Evolutionary conservation across 2,113 vertebrate species (phyloP).

Genomic region (Syrrhaptes paradoxus): DNA sequence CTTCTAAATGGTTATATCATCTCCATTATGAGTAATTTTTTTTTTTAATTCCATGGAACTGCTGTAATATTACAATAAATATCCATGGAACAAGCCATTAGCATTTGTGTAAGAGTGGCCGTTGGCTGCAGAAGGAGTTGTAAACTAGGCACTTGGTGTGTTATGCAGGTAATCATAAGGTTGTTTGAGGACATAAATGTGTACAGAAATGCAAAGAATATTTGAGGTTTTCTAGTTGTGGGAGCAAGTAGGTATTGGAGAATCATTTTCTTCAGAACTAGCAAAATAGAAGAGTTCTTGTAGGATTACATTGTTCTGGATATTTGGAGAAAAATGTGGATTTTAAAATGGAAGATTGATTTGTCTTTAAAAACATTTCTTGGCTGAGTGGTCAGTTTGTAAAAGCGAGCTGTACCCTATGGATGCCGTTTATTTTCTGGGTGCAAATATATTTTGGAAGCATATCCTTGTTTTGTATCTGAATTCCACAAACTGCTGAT

Average conservation of each 20-base stretch:
- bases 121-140: not conserved
- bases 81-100: not conserved
- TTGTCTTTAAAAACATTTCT: not conserved
- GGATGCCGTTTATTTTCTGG: accelerated
- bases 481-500: not conserved
- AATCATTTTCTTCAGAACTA: not conserved
- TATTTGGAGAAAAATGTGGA: not conserved
- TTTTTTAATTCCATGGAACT: not conserved
- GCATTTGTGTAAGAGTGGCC: not conserved
- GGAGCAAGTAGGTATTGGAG: not conserved
- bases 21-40: not conserved
- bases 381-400: not conserved
- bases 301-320: accelerated
- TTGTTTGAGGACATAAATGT: not conserved
- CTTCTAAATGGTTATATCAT: not conserved
- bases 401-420: accelerated
- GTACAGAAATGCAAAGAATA: not conserved
- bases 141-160: not conserved
- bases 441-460: accelerated
- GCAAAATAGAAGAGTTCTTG: not conserved
- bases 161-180: not conserved
- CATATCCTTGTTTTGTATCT: accelerated
- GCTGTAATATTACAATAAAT: not conserved
- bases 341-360: not conserved
- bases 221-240: not conserved